These are phyloP conservation scores for Scaptomyza tumidula DNA, from an alignment of 2,888 invertebrate genomes.

Conservation along the genomic window DNA sequence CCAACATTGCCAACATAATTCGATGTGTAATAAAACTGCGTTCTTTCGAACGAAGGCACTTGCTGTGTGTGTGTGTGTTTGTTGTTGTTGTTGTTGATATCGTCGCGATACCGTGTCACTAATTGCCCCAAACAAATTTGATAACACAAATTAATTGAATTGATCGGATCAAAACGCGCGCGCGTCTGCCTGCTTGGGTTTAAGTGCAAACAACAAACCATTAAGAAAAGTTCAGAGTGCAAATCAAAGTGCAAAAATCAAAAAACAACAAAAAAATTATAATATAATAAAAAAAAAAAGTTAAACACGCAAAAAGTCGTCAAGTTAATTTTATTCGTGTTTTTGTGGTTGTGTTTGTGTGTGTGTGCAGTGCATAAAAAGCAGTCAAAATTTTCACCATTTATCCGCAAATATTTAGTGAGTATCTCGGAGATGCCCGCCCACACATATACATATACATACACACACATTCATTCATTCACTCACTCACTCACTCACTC, in stretches of 20 bases:
- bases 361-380: conserved; percentile 63
- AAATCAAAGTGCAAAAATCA: conserved; percentile 20
- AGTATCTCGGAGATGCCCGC: conserved; percentile 74
- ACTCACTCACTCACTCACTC: conserved; percentile 11
- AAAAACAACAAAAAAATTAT: conserved; percentile 8
- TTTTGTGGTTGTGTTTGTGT: conserved; percentile 46
- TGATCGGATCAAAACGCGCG: conserved; percentile 36
- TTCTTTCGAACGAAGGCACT: conserved; percentile 7
- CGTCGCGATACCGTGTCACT: conserved; percentile 17
- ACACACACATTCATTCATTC: conserved; percentile 7
- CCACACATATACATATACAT: conserved; percentile 34
- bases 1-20: conserved; percentile 30
- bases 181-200: conserved; percentile 5
- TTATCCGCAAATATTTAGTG: conserved; percentile 83
- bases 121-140: conserved; percentile 46
- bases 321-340: conserved; percentile 40
- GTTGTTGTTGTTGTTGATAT: conserved; percentile 21
- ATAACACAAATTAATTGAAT: conserved; percentile 56
- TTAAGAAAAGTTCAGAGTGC: conserved; percentile 34
- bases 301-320: background rate
- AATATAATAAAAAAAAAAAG: background rate
- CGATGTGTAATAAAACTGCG: conserved; percentile 28
- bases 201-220: conserved; percentile 62
- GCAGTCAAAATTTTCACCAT: conserved; percentile 82
- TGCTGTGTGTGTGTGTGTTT: conserved; percentile 9